Evolutionary conservation across 2,888 invertebrate species (phyloP).

Genomic region (Nomada ferruginata): DNA sequence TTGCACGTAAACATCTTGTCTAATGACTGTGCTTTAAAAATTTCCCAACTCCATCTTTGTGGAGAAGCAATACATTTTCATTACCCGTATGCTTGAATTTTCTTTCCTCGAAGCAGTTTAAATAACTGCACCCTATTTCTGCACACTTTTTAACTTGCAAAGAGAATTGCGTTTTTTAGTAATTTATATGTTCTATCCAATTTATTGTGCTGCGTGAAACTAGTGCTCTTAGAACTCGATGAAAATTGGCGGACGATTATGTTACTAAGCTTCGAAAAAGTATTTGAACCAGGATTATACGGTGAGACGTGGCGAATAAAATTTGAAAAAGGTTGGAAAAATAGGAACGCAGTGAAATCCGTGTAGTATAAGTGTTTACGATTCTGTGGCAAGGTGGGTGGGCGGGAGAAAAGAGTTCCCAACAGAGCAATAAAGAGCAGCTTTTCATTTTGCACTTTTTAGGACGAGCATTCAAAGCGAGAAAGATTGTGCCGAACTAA

Average conservation of each 20-base stretch:
- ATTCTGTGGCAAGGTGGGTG: conserved; percentile 44
- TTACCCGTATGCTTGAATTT: neutral
- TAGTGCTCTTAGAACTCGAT: neutral
- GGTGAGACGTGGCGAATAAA: conserved; percentile 14
- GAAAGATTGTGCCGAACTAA: conserved; percentile 58
- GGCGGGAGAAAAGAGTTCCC: conserved; percentile 27
- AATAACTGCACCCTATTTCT: neutral
- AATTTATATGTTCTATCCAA: conserved; percentile 13
- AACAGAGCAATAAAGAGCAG: conserved; percentile 60
- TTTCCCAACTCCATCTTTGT: neutral
- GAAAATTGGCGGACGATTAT: conserved; percentile 1
- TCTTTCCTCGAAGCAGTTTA: conserved; percentile 1
- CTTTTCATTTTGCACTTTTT: conserved; percentile 64
- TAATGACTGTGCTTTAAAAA: conserved; percentile 27
- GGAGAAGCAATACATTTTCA: neutral
- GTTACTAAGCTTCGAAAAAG: conserved; percentile 1
- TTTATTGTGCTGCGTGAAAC: neutral
- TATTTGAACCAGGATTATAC: neutral
- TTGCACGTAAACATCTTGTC: conserved; percentile 27
- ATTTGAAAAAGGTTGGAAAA: conserved; percentile 29
- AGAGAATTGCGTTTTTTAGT: neutral
- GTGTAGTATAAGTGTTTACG: conserved; percentile 36
- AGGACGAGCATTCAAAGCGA: conserved; percentile 51
- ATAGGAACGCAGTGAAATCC: conserved; percentile 43
- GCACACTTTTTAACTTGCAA: neutral